Conservation (phyloP, 2,888 invertebrate species). For the Drosophila percnosoma region DNA sequence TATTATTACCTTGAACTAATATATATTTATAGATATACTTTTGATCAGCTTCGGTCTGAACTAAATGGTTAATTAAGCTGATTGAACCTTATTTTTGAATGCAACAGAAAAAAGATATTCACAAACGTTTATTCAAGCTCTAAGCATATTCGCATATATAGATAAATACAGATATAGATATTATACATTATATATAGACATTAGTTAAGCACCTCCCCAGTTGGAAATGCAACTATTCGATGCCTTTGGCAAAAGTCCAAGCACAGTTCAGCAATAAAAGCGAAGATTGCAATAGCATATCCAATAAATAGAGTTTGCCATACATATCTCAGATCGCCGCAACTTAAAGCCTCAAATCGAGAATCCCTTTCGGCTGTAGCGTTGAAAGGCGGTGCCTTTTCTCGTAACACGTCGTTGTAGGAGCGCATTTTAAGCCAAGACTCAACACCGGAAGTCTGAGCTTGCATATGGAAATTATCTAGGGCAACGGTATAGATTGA, state of each 20-base stretch:
- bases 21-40: neutral
- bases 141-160: no score
- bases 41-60: neutral
- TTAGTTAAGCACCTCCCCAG: neutral
- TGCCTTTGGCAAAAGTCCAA: neutral
- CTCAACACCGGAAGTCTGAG: slow-evolving; percentile 12
- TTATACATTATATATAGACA: neutral
- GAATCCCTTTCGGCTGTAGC: fast-evolving
- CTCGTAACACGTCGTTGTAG: neutral
- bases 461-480: slow-evolving; percentile 6
- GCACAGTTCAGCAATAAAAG: slow-evolving; percentile 33
- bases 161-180: neutral
- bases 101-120: neutral
- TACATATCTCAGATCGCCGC: neutral
- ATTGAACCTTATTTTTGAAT: neutral
- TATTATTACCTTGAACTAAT: no score
- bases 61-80: neutral
- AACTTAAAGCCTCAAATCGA: neutral
- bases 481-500: slow-evolving; percentile 46
- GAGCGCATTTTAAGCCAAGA: fast-evolving
- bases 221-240: neutral
- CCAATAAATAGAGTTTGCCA: neutral
- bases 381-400: neutral
- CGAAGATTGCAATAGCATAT: fast-evolving
- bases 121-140: neutral